Evolutionary conservation across 2,888 invertebrate genomes (phyloP).

Genomic region (Macrophya alboannulata): DNA sequence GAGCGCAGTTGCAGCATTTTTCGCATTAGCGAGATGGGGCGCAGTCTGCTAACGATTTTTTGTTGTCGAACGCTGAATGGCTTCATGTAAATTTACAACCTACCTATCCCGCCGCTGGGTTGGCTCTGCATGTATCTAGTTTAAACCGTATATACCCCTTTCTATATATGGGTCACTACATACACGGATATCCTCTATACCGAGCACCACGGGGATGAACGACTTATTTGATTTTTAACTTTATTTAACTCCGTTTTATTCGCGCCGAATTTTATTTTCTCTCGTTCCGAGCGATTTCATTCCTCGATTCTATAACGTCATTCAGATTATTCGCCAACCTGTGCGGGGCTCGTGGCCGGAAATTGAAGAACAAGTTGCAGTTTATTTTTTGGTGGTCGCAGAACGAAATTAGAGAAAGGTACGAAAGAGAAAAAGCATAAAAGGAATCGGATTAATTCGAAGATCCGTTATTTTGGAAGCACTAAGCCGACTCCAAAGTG

Average conservation of each 20-base stretch:
- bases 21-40: conserved; percentile 72
- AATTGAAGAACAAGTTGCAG: not conserved
- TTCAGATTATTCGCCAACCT: not conserved
- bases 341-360: too few species aligned
- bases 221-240: conserved; percentile 44
- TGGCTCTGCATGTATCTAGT: not conserved
- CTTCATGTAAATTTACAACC: conserved; percentile 61
- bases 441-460: conserved; percentile 29
- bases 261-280: not conserved
- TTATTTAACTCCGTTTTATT: conserved; percentile 1
- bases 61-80: conserved; percentile 59
- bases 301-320: not conserved
- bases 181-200: not conserved
- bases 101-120: conserved; percentile 22
- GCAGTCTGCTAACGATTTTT: conserved; percentile 61
- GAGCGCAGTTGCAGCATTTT: conserved; percentile 75
- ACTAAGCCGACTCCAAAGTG: conserved; percentile 15
- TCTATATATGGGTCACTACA: conserved; percentile 36
- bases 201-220: not conserved
- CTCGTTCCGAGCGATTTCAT: not conserved
- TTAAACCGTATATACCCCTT: conserved; percentile 21
- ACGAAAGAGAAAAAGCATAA: not conserved
- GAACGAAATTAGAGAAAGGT: not conserved
- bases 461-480: conserved; percentile 21
- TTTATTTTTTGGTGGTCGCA: not conserved